Evolutionary conservation across 2,113 vertebrate genomes (phyloP).

Genomic region (Paradoxurus hermaphroditus): DNA sequence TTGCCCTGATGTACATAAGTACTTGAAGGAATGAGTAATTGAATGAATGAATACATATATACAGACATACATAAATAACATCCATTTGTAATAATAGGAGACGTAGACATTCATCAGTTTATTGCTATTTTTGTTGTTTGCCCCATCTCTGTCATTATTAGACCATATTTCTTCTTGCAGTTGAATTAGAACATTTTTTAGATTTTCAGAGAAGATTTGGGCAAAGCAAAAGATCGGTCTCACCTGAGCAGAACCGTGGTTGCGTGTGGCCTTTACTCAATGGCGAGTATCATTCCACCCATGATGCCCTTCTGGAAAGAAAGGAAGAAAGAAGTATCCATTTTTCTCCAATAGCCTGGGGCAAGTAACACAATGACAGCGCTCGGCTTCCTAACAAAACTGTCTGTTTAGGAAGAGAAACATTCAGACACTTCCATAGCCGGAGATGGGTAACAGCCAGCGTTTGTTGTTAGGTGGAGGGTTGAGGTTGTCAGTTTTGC

Average conservation of each 20-base stretch:
- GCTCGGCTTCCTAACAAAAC: conserved; percentile 6
- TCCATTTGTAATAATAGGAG: background rate
- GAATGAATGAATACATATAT: background rate
- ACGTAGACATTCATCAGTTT: background rate
- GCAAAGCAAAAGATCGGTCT: background rate
- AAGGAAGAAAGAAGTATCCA: background rate
- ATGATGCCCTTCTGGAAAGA: background rate
- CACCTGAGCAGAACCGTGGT: background rate
- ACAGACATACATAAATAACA: background rate
- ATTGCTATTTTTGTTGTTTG: background rate
- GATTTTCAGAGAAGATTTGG: background rate
- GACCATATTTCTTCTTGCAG: background rate
- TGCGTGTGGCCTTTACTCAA: background rate
- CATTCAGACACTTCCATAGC: background rate
- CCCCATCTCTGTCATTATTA: background rate
- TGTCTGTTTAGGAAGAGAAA: background rate
- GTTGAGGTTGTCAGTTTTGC: background rate
- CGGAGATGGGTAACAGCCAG: background rate
- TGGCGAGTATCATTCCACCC: background rate
- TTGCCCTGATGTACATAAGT: background rate
- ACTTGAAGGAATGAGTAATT: background rate
- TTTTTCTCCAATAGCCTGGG: background rate
- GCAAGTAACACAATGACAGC: background rate
- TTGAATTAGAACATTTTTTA: background rate
- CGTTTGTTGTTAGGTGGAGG: background rate